These are phyloP conservation scores for Eupithecia dodoneata DNA, from an alignment of 2,888 invertebrate genomes.

Conservation along the genomic window DNA sequence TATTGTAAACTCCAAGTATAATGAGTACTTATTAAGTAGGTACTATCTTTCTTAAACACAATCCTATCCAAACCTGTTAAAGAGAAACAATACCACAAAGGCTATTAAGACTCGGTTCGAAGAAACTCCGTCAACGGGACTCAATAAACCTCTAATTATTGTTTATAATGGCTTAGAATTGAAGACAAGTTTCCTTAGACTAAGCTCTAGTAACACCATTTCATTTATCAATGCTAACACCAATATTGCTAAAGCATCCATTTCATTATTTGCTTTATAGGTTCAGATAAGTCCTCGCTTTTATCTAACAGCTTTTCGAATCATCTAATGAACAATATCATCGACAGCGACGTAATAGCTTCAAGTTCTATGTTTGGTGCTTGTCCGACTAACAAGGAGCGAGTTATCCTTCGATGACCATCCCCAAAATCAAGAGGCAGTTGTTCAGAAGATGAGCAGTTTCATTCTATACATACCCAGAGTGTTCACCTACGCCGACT, in stretches of 20 bases:
- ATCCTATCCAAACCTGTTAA: slow-evolving; percentile 3
- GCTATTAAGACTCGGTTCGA: not conserved
- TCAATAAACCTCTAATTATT: slow-evolving; percentile 1
- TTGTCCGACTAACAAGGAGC: slow-evolving; percentile 1
- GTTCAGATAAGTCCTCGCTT: not conserved
- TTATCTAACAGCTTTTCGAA: not conserved
- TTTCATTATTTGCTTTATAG: not conserved
- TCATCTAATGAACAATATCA: not conserved
- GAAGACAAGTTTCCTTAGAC: not conserved
- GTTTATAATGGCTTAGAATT: not conserved
- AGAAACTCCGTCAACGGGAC: not conserved
- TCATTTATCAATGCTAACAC: not conserved
- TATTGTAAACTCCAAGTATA: not conserved
- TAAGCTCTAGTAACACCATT: not conserved
- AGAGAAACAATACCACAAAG: slow-evolving; percentile 9
- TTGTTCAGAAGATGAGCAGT: slow-evolving; percentile 60
- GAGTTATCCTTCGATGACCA: slow-evolving; percentile 30
- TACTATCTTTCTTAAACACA: not conserved
- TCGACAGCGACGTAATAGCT: not conserved
- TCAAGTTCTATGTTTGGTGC: not conserved
- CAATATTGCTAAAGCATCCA: not conserved
- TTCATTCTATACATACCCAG: slow-evolving; percentile 65
- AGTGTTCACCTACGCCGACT: slow-evolving; percentile 64
- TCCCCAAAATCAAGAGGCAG: slow-evolving; percentile 47
- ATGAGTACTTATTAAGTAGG: not conserved